Evolutionary conservation across 92 coral and sea anemone species (phyloP), one percentile per base, ranked within the genome.

Genomic region (Epizoanthus rinbou): DNA sequence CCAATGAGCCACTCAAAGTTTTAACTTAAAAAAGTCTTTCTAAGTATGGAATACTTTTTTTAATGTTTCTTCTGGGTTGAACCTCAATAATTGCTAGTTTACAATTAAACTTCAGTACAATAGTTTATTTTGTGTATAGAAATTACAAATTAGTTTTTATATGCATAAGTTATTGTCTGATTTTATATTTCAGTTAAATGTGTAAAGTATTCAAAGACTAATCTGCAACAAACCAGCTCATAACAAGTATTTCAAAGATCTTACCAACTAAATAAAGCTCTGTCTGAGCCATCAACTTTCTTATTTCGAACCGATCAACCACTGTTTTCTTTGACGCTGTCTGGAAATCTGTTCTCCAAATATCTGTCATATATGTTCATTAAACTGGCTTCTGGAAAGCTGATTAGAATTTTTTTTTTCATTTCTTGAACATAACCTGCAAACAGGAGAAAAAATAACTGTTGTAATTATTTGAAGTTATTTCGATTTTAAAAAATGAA

Each of bases 231-330:
- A 67, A 4, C 19, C 50, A 31, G 50, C 28, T 10, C 21, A 21
- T 63, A 63, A 63, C 68, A 63, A 67, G 73, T 67, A 67, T 67
- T 67, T 67, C 73, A 67, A 31, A 67, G 73, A 67, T 67, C 73
- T 67, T 67, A 67, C 73, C 73, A 67, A 67, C 73, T 67, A 24
- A 47, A 67, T 67, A 67, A 16, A 67, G 73, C 73, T 67, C 19
- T 67, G 73, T 67, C 73, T 33, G 43, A 37, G 43, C 50, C 73
- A 67, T 67, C 50, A 67, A 67, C 73, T 67, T 67, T 67, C 50
- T 67, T 31, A 21, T 67, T 67, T 67, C 39, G 50, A 2, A 67
- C 50, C 50, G 50, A 1, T 67, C 73, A 67, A 67, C 73, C 24
- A 24, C 47, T 24, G 31, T 24, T 31, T 67, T 67, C 73, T 67